Conservation (phyloP, 2,888 invertebrate species). For the Sipha maydis region DNA sequence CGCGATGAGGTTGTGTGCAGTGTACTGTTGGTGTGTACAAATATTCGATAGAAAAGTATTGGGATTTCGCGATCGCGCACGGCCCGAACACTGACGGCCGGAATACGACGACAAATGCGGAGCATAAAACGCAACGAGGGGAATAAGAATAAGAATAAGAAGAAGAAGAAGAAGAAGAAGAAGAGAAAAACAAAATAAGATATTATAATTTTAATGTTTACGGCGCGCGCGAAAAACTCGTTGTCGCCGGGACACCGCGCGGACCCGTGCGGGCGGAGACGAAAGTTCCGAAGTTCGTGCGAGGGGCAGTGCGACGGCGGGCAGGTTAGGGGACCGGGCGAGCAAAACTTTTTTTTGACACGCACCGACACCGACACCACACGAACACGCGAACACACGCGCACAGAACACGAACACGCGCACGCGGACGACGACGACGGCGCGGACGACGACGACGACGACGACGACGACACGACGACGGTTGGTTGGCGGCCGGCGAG, state of each 20-base stretch:
- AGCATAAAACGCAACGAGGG: background rate
- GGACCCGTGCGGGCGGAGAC: background rate
- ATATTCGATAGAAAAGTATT: too few species aligned
- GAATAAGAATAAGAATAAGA: background rate
- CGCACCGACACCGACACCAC: background rate
- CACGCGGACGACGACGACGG: background rate
- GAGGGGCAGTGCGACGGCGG: background rate
- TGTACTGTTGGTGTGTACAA: too few species aligned
- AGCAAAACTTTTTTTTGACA: background rate
- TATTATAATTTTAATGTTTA: background rate
- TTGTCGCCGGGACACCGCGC: background rate
- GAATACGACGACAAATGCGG: background rate
- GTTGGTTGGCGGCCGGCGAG: slow-evolving; percentile 58
- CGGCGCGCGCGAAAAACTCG: background rate
- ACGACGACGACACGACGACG: slow-evolving; percentile 30
- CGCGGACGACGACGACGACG: background rate
- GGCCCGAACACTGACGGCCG: background rate
- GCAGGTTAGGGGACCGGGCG: background rate
- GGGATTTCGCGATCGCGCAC: background rate
- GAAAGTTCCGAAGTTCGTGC: too few species aligned
- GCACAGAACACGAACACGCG: background rate
- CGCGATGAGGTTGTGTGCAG: background rate
- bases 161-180: too few species aligned
- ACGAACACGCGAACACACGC: background rate
- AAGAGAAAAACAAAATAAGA: too few species aligned